Evolutionary conservation across 2,113 vertebrate species (phyloP), one percentile per base, ranked within the genome.

Genomic region (Tachysurus fulvidraco): DNA sequence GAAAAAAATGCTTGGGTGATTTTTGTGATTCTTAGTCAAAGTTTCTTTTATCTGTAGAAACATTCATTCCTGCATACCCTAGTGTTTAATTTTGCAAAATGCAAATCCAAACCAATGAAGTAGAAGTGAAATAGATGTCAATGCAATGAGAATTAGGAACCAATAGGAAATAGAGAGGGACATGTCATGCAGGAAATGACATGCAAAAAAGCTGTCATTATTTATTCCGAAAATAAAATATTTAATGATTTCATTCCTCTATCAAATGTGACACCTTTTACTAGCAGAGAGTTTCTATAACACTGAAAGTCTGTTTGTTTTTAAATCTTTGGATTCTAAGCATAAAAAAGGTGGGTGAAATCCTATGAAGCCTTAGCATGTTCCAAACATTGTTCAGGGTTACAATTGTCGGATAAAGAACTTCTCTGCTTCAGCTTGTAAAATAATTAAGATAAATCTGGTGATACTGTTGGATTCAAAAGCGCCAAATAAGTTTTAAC

Each of bases 381-480:
- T 21, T n/a, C 57, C 8, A 30, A 64, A 55, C 50, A 52, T 55
- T 52, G 44, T 65, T 78, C 73, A 10, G 59, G 44, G 84, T 36
- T 57, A 14, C 25, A 60, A 28, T 50, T 73, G 17, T 62, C 67
- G 62, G 60, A 41, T 41, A 57, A 69, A 60, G 23, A 71, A 81
- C 57, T 64, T 81, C 25, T 69, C 77, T 36, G 21, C 52, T 67
- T 73, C 36, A 50, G 52, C 65, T 71, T 81, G 54, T 30, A 23
- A 57, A 84, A 89, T 76, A 59, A 87, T 85, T 85, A 78, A 85
- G 84, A 85, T 79, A 36, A 88, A 80, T 85, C 81, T 23, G 46
- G 74, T 83, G 80, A 85, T 81, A 81, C 67, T 14, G 73, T 67
- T 78, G 67, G 71, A 90, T 88, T 89, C 78, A 17, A 60, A 81